A percentile compares a stretch with the other conserved stretches of the same genome.
phyloP scores from a whole-genome alignment of 2,888 invertebrate genomes.

The Epinotia bilunana region DNA sequence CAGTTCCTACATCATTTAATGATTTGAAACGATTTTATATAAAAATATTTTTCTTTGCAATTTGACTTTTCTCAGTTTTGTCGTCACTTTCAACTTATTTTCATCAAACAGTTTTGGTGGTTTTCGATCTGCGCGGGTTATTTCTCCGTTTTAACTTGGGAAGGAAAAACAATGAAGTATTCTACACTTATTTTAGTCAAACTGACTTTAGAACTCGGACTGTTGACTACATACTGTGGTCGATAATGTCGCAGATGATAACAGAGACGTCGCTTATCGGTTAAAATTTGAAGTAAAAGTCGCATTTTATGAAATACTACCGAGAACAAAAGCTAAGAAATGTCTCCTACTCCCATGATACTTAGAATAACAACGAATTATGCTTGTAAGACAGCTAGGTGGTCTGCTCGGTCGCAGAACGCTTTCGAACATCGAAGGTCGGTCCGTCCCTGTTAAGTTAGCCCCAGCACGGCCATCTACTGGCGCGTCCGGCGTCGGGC shows the following conservation, averaged over 20 bases:
- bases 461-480: not conserved
- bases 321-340: conserved; percentile 8
- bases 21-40: conserved; percentile 13
- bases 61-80: not conserved
- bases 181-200: conserved; percentile 39
- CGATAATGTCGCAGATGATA: conserved; percentile 34
- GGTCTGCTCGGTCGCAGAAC: conserved; percentile 8
- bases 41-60: conserved; percentile 17
- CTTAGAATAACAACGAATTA: conserved; percentile 11
- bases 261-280: conserved; percentile 29
- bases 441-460: conserved; percentile 14
- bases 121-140: not conserved
- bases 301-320: conserved; percentile 2
- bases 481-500: not conserved
- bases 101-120: not conserved
- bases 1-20: conserved; percentile 3
- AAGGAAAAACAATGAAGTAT: conserved; percentile 71
- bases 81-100: not conserved
- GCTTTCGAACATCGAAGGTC: conserved; percentile 13
- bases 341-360: conserved; percentile 11
- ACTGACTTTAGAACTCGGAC: conserved; percentile 40
- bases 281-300: conserved; percentile 4
- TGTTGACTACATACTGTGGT: conserved; percentile 33
- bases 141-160: conserved; percentile 50
- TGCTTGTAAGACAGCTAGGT: not conserved